Percentiles rank a stretch among this genome's conserved stretches.
Evolutionary conservation across 2,888 invertebrate species (phyloP).

Genomic region (Drosophila neutralis): DNA sequence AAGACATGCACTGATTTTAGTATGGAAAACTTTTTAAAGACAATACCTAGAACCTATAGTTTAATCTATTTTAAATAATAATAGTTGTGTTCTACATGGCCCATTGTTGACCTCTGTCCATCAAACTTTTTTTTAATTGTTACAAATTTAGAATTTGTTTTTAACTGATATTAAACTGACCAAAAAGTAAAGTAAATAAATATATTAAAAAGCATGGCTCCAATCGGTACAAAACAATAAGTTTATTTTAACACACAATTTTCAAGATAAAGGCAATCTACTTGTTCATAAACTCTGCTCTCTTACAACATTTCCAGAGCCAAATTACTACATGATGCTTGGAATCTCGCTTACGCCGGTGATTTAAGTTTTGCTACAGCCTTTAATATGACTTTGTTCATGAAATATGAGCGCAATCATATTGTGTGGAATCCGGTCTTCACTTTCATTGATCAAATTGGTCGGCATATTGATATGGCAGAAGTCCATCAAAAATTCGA

Average conservation of each 20-base stretch:
- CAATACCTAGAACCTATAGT: neutral
- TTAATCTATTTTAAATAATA: neutral
- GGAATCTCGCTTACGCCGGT: conserved; percentile 86
- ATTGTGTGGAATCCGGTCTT: conserved; percentile 93
- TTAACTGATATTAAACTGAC: neutral
- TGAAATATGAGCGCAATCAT: conserved; percentile 90
- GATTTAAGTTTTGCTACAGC: conserved; percentile 91
- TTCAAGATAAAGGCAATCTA: neutral
- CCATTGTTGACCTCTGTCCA: neutral
- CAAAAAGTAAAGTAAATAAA: neutral
- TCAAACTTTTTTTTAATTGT: neutral
- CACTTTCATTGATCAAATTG: conserved; percentile 92
- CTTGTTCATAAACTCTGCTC: neutral
- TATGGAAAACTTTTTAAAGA: neutral
- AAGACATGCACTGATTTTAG: neutral
- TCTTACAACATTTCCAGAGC: conserved; percentile 54
- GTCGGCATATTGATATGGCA: conserved; percentile 89
- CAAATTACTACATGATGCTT: conserved; percentile 78
- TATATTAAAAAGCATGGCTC: neutral
- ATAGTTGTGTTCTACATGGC: neutral
- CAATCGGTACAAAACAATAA: neutral
- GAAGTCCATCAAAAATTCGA: conserved; percentile 90
- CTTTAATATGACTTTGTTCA: conserved; percentile 91
- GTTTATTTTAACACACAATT: neutral
- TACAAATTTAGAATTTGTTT: neutral